These are phyloP conservation scores for Drosophila phalerata DNA, from an alignment of 2,888 invertebrate species.

Conservation along the genomic window DNA sequence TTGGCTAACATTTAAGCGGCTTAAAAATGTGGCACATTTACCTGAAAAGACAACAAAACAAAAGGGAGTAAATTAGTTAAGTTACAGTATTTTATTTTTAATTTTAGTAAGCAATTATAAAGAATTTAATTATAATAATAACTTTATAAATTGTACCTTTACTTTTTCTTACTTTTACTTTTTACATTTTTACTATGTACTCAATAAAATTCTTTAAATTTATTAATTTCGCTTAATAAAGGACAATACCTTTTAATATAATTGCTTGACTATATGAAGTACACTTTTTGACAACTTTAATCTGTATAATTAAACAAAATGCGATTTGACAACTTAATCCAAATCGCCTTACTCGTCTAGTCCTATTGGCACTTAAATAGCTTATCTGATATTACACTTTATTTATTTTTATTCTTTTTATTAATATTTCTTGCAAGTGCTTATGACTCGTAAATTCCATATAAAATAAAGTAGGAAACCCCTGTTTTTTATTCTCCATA, in stretches of 20 bases:
- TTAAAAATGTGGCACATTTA: constrained; percentile 38
- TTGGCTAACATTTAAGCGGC: constrained; percentile 23
- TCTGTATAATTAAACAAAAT: neutral
- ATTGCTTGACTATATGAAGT: too few relatives aligned
- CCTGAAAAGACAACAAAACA: constrained; percentile 52
- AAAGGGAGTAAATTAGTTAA: constrained; percentile 21
- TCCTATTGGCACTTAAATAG: neutral
- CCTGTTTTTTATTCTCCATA: too few relatives aligned
- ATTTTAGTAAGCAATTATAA: neutral
- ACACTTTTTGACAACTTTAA: too few relatives aligned
- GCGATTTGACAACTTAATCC: neutral
- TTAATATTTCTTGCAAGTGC: neutral
- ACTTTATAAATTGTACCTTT: neutral
- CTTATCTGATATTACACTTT: neutral
- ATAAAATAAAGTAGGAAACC: neutral
- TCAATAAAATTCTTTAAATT: too few relatives aligned
- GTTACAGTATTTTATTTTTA: neutral
- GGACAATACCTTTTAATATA: too few relatives aligned
- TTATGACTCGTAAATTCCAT: constrained; percentile 1
- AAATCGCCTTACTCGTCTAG: neutral
- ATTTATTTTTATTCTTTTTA: neutral
- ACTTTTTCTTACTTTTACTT: too few relatives aligned
- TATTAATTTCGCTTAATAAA: too few relatives aligned
- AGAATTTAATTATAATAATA: neutral
- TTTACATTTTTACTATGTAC: too few relatives aligned